These are phyloP conservation scores for Ariopsis seemanni DNA, from an alignment of 2,113 vertebrate genomes.

Conservation along the genomic window DNA sequence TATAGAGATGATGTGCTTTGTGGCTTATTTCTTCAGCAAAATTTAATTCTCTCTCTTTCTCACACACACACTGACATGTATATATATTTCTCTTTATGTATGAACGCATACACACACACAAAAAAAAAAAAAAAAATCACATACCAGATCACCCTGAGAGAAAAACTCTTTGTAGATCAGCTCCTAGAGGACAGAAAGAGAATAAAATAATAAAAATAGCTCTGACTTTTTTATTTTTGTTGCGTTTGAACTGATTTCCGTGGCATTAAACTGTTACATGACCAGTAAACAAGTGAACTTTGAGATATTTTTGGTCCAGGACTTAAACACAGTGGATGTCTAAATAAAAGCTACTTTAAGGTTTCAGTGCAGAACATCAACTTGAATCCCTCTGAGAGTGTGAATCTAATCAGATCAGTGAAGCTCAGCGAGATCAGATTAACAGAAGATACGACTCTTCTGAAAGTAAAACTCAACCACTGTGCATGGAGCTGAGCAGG, in stretches of 20 bases:
- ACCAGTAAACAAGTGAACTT: background rate
- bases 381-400: background rate
- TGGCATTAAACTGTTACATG: background rate
- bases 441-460: background rate
- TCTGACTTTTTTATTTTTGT: background rate
- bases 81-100: too few species aligned
- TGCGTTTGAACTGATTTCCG: background rate
- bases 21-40: background rate
- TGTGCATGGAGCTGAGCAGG: background rate
- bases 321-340: background rate
- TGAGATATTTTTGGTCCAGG: background rate
- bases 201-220: background rate
- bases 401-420: background rate
- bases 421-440: background rate
- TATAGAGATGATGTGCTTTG: background rate
- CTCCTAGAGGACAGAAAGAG: constrained; percentile 76
- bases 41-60: background rate
- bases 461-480: background rate
- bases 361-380: background rate
- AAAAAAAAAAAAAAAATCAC: constrained; percentile 56
- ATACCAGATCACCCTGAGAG: constrained; percentile 97
- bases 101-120: constrained; percentile 12
- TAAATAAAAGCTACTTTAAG: background rate
- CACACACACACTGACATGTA: background rate
- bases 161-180: constrained; percentile 99